Evolutionary conservation across 1,140 invertebrate genomes (phyloP).

Genomic region (Helicoverpa zea): DNA sequence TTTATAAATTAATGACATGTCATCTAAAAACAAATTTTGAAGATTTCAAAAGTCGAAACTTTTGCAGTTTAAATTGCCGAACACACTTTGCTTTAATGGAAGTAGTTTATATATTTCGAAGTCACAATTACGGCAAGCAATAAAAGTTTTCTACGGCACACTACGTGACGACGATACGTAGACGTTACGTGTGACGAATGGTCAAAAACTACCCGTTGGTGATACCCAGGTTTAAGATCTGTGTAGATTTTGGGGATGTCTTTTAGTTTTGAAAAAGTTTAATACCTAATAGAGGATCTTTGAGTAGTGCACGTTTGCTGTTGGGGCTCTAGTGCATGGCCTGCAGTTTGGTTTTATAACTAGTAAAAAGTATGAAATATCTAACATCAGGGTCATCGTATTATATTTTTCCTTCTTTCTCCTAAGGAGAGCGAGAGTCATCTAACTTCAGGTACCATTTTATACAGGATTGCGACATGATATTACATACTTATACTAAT

Average conservation of each 20-base stretch:
- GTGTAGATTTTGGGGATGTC: neutral
- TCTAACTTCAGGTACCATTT: no score
- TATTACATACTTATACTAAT: no score
- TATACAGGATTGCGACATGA: no score
- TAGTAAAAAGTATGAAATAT: no score
- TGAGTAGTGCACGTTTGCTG: no score
- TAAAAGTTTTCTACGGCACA: slow-evolving; percentile 71
- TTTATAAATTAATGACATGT: no score
- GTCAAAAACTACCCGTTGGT: slow-evolving; percentile 57
- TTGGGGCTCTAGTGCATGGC: no score
- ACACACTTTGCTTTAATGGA: slow-evolving; percentile 49
- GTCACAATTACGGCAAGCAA: slow-evolving; percentile 72
- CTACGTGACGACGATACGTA: slow-evolving; percentile 73
- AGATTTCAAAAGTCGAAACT: slow-evolving; percentile 2
- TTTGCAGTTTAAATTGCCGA: slow-evolving; percentile 8
- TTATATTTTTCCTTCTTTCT: no score
- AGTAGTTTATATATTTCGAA: slow-evolving; percentile 63
- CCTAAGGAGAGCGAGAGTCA: no score
- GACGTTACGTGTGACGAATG: slow-evolving; percentile 76
- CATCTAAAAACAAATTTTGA: no score
- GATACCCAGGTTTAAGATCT: neutral
- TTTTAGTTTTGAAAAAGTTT: neutral
- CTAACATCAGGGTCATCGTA: no score
- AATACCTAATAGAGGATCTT: neutral
- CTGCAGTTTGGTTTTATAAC: no score